A percentile compares a stretch with the other conserved stretches of the same genome.
Evolutionary conservation across 2,888 invertebrate species (phyloP).

Genomic region (Tiliacea aurago): DNA sequence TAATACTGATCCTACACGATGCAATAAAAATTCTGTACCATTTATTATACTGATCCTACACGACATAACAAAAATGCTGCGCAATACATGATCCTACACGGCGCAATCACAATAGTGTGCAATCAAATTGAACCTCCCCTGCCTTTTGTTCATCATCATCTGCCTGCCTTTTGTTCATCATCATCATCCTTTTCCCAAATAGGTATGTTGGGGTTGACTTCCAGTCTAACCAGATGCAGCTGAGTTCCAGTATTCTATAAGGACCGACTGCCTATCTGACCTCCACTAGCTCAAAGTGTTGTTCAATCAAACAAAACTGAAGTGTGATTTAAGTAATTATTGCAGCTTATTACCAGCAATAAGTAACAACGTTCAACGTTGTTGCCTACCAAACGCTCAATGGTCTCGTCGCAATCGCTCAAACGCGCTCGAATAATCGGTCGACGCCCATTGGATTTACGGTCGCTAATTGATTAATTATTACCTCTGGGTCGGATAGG

Average conservation of each 20-base stretch:
- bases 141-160: neutral
- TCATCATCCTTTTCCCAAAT: neutral
- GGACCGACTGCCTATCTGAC: neutral
- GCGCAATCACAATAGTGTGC: too few species aligned
- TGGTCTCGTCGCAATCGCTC: conserved; percentile 46
- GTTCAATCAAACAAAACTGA: neutral
- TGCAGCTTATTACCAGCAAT: conserved; percentile 40
- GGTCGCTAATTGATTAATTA: conserved; percentile 69
- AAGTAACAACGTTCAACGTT: conserved; percentile 10
- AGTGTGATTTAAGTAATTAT: conserved; percentile 2
- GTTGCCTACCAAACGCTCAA: conserved; percentile 48
- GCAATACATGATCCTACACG: too few species aligned
- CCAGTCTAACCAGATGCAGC: neutral
- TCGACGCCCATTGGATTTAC: conserved; percentile 66
- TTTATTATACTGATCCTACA: too few species aligned
- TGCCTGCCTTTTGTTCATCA: neutral
- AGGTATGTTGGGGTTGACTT: neutral
- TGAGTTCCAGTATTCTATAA: neutral
- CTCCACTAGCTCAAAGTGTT: neutral
- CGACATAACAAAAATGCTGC: too few species aligned
- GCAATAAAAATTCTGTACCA: neutral
- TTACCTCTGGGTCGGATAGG: conserved; percentile 55
- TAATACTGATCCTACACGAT: neutral
- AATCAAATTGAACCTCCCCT: too few species aligned
- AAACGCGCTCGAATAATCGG: conserved; percentile 28